Evolutionary conservation across 2,113 vertebrate genomes (phyloP).

Genomic region (Stigmatopora nigra): DNA sequence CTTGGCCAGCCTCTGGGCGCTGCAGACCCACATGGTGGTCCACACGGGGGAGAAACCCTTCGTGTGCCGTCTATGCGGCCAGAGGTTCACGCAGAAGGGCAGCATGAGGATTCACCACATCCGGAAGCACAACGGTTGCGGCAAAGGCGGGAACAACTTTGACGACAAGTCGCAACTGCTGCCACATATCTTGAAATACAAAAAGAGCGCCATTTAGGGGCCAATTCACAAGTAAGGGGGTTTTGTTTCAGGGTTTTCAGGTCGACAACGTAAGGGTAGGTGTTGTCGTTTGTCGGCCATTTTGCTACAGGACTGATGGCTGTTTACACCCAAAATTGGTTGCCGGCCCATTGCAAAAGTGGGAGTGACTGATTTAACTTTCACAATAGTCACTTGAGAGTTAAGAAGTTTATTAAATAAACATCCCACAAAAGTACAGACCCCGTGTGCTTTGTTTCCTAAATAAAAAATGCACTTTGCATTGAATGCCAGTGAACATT

Average conservation of each 20-base stretch:
- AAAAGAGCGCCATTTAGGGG: neutral
- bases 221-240: no score
- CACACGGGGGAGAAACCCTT: conserved; percentile 2
- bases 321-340: no score
- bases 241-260: no score
- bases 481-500: conserved; percentile 1
- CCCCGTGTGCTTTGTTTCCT: neutral
- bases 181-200: neutral
- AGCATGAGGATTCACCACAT: neutral
- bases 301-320: no score
- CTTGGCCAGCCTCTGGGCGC: neutral
- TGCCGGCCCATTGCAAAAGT: no score
- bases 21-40: conserved; percentile 1
- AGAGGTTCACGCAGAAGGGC: conserved; percentile 6
- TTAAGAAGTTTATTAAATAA: conserved; percentile 34
- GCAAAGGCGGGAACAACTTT: neutral
- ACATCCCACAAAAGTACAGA: conserved; percentile 5
- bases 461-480: conserved; percentile 2
- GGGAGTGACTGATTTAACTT: neutral
- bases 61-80: neutral
- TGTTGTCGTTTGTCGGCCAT: no score
- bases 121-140: neutral
- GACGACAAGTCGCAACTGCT: neutral
- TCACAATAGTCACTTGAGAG: conserved; percentile 23
- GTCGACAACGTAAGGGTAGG: no score